Evolutionary conservation across 2,797 vertebrate genomes (phyloP), one percentile per base, ranked within the genome.

Genomic region (Hephaestus fuliginosus): DNA sequence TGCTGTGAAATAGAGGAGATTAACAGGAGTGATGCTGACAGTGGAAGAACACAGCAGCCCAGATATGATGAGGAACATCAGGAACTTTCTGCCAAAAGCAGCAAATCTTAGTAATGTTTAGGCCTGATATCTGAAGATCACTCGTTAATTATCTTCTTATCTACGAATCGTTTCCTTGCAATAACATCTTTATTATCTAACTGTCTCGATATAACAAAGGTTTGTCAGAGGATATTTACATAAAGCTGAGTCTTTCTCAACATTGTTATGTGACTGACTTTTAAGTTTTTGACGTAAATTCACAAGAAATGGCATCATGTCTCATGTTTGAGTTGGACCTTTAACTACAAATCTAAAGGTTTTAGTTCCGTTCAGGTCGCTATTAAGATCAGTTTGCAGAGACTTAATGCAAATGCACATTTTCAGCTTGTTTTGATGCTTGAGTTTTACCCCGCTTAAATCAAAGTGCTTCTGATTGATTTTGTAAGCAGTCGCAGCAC

Each of bases 1-100:
- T 79, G 61, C 56, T 74, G 65, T 84, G 76, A 69, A 84, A 76
- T 67, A 5, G 55, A 74, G 67, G 55, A 73, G 73, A 75, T 63
- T 52, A 71, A 84, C 36, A 12, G 43, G 7, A 65, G 53, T 20
- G 65, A 51, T 51, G 55, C 70, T 61, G 60, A 69, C 36, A 46
- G 43, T 30, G 11, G 63, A 66, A 22, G 14, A 14, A 36, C 53
- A 49, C 20, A 41, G 2, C 53, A 53, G n/a, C 39, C 2, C 15
- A 56, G 43, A 12, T 17, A 53, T 14, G 15, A 43, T 49, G 53
- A 51, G 18, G 22, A 30, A 36, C 7, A 36, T 1, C 41, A 15
- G 62, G 14, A n/a, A 28, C 25, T 25, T 25, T 25, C 25, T 25
- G 25, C n/a, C 14, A n/a, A 39, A 56, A 28, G 12, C 46, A 22